Evolutionary conservation across 2,113 vertebrate species (phyloP).

Genomic region (Pomatostomus ruficeps): DNA sequence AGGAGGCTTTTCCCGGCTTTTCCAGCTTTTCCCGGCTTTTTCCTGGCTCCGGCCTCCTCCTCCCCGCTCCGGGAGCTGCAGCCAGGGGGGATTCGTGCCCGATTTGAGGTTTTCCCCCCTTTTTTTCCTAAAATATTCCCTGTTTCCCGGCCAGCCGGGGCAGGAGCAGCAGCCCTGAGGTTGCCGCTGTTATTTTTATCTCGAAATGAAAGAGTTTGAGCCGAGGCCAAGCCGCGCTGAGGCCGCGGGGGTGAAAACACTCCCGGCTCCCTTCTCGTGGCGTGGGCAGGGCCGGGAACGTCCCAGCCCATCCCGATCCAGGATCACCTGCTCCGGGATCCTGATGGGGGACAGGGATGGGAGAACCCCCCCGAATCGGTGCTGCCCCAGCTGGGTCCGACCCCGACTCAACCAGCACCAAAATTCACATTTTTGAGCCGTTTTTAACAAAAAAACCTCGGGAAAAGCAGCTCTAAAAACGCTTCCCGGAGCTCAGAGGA

Average conservation of each 20-base stretch:
- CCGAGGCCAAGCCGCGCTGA: background rate
- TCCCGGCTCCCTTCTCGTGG: background rate
- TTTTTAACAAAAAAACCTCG: background rate
- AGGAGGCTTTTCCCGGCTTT: background rate
- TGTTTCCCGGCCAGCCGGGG: background rate
- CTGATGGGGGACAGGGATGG: background rate
- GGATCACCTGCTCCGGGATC: fast-evolving
- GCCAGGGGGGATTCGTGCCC: fast-evolving
- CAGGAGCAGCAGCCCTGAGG: background rate
- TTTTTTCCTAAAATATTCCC: background rate
- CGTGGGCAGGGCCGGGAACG: background rate
- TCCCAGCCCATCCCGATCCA: background rate
- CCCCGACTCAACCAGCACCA: background rate
- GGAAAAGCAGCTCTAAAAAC: background rate
- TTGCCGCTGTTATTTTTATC: constrained; percentile 43
- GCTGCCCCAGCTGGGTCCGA: background rate
- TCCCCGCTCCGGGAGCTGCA: background rate
- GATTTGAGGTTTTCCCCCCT: fast-evolving
- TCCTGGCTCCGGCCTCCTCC: background rate
- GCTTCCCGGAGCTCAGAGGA: fast-evolving
- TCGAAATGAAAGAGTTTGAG: constrained; percentile 16
- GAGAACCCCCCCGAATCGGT: fast-evolving
- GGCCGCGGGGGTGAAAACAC: background rate
- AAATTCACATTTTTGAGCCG: background rate
- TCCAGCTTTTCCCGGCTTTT: background rate